Percentiles rank a stretch among this genome's conserved stretches.
phyloP scores from a whole-genome alignment of 2,113 vertebrate species.

The Entelurus aequoreus region DNA sequence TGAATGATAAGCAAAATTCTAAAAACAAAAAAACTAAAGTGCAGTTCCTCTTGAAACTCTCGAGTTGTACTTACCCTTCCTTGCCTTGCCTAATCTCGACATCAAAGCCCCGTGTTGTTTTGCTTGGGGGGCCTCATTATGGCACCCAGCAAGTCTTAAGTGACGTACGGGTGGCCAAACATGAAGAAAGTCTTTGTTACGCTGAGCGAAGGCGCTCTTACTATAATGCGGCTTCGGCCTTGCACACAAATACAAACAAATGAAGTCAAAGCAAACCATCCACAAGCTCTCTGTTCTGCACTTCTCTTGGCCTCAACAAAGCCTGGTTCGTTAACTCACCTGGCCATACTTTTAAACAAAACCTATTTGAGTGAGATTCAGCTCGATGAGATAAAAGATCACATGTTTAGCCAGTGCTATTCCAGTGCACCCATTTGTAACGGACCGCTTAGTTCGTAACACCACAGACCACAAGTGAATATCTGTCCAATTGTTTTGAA shows the following conservation, averaged over 20 bases:
- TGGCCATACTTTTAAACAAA: no score
- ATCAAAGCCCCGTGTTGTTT: conserved; percentile 35
- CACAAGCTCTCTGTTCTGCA: conserved; percentile 19
- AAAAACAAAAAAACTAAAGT: no score
- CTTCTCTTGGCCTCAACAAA: conserved; percentile 15
- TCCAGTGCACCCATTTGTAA: neutral
- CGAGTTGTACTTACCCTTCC: conserved; percentile 30
- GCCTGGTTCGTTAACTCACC: neutral
- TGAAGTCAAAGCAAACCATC: conserved; percentile 22
- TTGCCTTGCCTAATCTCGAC: conserved; percentile 29
- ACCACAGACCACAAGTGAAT: conserved; percentile 3
- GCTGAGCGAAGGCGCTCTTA: conserved; percentile 26
- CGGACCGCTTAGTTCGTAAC: neutral
- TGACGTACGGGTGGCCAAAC: conserved; percentile 23
- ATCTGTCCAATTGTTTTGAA: conserved; percentile 16
- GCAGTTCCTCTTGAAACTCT: conserved; percentile 28
- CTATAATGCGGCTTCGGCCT: conserved; percentile 17
- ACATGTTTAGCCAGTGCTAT: neutral
- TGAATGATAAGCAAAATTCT: no score
- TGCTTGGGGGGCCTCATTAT: conserved; percentile 26
- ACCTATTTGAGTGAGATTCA: neutral
- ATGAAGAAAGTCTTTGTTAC: conserved; percentile 40
- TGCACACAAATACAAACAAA: conserved; percentile 43
- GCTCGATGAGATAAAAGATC: neutral
- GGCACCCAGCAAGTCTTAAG: conserved; percentile 33